Evolutionary conservation across 2,888 invertebrate genomes (phyloP), one percentile per base, ranked within the genome.

Genomic region (Prosapia bicincta): DNA sequence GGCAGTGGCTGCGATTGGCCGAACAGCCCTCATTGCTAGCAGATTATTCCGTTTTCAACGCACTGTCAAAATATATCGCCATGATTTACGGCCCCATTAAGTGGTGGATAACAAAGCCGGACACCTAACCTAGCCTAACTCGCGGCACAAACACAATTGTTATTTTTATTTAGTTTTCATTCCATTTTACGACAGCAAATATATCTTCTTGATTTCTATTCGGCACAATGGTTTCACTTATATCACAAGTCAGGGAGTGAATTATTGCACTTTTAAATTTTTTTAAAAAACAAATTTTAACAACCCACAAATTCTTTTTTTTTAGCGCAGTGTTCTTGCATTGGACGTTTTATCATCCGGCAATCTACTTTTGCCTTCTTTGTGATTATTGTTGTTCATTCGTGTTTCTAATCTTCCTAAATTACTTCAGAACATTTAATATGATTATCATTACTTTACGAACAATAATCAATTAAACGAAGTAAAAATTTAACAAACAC

Each of bases 1-100:
- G 54, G 54, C n/a, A 54, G 20, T 20, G 54, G n/a, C 54, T 20
- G 20, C 20, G n/a, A 54, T 54, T 54, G 54, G 54, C 7, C 20
- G 54, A 54, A 54, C n/a, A 54, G 54, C 54, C 54, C 54, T 54
- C 54, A 54, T 54, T 20, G 54, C 54, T 54, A 2, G 54, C 54
- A 54, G 54, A 54, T 54, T 54, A 54, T 54, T 54, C 54, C 54
- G 54, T 54, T 54, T 54, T 54, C 54, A 54, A 54, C 54, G 54
- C 54, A 54, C 54, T 54, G 54, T 54, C 54, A 54, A 54, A 54
- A 54, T 54, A 54, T 54, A 54, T 54, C n/a, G 54, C 54, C 20
- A 54, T 54, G 54, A 54, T 54, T 54, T 54, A 54, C 54, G 13
- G 20, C 20, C 20, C 54, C 54, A 54, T 54, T 54, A 54, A 54